Conservation (phyloP, 92 coral and sea anemone species). For the Meandrina meandrites region DNA sequence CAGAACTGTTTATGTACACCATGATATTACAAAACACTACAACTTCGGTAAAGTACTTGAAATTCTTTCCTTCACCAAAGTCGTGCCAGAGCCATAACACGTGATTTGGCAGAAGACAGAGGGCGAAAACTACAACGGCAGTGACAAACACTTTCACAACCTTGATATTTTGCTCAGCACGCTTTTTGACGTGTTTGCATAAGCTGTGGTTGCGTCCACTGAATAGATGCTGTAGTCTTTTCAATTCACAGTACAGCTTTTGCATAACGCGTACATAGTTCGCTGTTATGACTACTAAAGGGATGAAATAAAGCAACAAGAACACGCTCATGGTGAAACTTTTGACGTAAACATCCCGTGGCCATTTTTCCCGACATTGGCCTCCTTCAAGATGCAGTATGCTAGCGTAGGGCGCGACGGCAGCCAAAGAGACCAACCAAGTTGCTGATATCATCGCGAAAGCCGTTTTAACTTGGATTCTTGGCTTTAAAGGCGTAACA, state of each 20-base stretch:
- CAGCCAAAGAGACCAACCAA: slow-evolving; percentile 63
- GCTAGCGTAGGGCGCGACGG: slow-evolving; percentile 67
- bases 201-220: not conserved
- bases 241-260: slow-evolving; percentile 46
- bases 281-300: slow-evolving; percentile 44
- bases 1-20: slow-evolving; percentile 76
- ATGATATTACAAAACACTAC: slow-evolving; percentile 61
- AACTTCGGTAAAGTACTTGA: slow-evolving; percentile 46
- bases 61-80: slow-evolving; percentile 56
- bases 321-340: slow-evolving; percentile 56
- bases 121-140: slow-evolving; percentile 71
- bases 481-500: slow-evolving; percentile 71
- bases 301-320: slow-evolving; percentile 54
- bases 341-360: slow-evolving; percentile 32
- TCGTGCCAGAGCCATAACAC: slow-evolving; percentile 81
- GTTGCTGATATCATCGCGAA: slow-evolving; percentile 43
- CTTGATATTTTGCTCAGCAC: slow-evolving; percentile 63
- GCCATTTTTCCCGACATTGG: slow-evolving; percentile 67
- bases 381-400: slow-evolving; percentile 44
- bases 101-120: slow-evolving; percentile 74
- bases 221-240: slow-evolving; percentile 26
- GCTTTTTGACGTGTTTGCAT: slow-evolving; percentile 38
- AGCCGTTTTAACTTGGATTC: slow-evolving; percentile 41
- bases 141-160: slow-evolving; percentile 66
- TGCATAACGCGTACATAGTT: slow-evolving; percentile 40